These are phyloP conservation scores for Camelus dromedarius DNA, from an alignment of 2,113 vertebrate species.

Conservation along the genomic window DNA sequence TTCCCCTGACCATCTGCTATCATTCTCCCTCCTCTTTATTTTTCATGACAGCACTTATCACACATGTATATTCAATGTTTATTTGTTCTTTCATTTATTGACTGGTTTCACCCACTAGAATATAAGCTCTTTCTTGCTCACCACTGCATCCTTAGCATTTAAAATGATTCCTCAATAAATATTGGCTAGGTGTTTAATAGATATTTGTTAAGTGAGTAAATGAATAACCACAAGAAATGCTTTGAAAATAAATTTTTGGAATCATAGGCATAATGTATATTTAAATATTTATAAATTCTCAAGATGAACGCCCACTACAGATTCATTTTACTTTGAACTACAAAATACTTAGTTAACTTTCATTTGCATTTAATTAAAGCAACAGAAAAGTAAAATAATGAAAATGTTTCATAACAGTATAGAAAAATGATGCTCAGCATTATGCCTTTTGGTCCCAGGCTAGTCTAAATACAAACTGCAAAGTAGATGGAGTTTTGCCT, in stretches of 20 bases:
- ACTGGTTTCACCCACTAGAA: neutral
- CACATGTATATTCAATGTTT: neutral
- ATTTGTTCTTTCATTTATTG: slow-evolving; percentile 21
- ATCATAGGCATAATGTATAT: neutral
- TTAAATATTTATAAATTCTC: slow-evolving; percentile 36
- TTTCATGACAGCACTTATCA: neutral
- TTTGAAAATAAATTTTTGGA: slow-evolving; percentile 37
- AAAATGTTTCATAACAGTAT: neutral
- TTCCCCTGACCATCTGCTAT: neutral
- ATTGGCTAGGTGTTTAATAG: neutral
- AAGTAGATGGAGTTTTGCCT: neutral
- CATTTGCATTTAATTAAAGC: neutral
- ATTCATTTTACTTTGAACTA: slow-evolving; percentile 17
- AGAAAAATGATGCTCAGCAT: neutral
- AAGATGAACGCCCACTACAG: neutral
- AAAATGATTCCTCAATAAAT: neutral
- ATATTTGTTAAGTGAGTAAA: slow-evolving; percentile 41
- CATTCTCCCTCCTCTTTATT: neutral
- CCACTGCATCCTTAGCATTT: neutral
- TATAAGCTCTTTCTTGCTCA: neutral
- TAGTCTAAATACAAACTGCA: slow-evolving; percentile 9
- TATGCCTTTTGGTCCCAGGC: neutral
- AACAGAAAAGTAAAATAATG: slow-evolving; percentile 48
- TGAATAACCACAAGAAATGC: slow-evolving; percentile 21
- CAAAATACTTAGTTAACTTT: neutral